Percentiles rank a stretch among this genome's conserved stretches.
These are phyloP conservation scores for Spisula subtruncata DNA, from an alignment of 2,888 invertebrate species.

Conservation along the genomic window DNA sequence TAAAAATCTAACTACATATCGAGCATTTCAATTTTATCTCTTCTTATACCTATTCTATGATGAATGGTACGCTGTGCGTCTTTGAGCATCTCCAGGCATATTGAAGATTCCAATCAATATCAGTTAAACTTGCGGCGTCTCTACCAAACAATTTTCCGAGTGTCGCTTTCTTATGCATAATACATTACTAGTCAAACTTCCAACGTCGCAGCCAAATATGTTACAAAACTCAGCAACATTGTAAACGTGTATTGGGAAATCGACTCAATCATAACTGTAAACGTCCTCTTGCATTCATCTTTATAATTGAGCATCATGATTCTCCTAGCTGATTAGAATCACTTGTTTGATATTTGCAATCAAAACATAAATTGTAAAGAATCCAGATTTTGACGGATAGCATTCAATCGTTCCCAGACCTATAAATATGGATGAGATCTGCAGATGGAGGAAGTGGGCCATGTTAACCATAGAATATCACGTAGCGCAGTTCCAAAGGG, in stretches of 20 bases:
- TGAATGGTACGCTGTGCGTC: neutral
- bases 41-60: neutral
- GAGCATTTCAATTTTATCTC: neutral
- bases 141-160: constrained; percentile 13
- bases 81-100: neutral
- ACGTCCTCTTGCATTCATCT: neutral
- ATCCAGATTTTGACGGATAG: neutral
- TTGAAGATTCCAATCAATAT: constrained; percentile 15
- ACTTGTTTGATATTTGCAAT: neutral
- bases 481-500: too few relatives aligned
- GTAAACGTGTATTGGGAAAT: neutral
- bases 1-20: neutral
- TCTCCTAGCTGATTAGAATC: neutral
- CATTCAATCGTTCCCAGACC: neutral
- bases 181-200: constrained; percentile 18
- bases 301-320: neutral
- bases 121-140: constrained; percentile 20
- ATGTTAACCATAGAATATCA: too few relatives aligned
- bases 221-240: constrained; percentile 8
- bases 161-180: constrained; percentile 23
- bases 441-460: too few relatives aligned
- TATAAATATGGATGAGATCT: too few relatives aligned
- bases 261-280: constrained; percentile 6
- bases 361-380: neutral
- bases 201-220: constrained; percentile 14